Evolutionary conservation across 2,888 invertebrate species (phyloP), one percentile per base, ranked within the genome.

Genomic region (Blomia tropicalis): DNA sequence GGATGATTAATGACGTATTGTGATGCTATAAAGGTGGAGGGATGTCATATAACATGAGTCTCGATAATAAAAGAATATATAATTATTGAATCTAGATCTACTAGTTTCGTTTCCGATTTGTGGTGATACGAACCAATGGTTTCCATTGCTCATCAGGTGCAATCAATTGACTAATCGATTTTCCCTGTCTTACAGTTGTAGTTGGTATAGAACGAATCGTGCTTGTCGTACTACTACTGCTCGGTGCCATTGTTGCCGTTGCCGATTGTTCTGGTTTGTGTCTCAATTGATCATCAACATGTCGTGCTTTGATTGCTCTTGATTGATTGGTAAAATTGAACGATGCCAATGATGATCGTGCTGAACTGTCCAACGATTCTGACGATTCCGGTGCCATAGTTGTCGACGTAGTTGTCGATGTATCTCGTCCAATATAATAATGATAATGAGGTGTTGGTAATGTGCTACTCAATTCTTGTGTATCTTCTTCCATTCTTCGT

Each of bases 391-490:
- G 7, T 7, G 36, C 7, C 36, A 36, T 7, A 27, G 23, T 47
- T 7, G 51, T 47, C 7, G 7, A 11, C 23, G 51, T 19, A 47
- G 22, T 19, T 11, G 23, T 47, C 7, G 51, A 11, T 19, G 51
- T 47, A n/a, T 47, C 51, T n/a, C n/a, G 7, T 7, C 51, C 51
- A n/a, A 47, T 47, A n/a, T 47, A 47, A n/a, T 47, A 47, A 7
- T 47, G 51, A n/a, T 47, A 47, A n/a, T 47, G n/a, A 14, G 51
- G 51, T 19, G 7, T 7, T 27, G 51, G 11, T 19, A 11, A n/a
- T 47, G 7, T 22, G 51, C 51, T 47, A 19, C 51, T 19, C 7
- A 11, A 7, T 47, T 22, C 27, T 7, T 14, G 7, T 27, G 7
- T 7, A 19, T 22, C 27, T 11, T 22, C n/a, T 47, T 47, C 51